Conservation (phyloP, 2,888 invertebrate species). For the Amphimallon solstitiale region DNA sequence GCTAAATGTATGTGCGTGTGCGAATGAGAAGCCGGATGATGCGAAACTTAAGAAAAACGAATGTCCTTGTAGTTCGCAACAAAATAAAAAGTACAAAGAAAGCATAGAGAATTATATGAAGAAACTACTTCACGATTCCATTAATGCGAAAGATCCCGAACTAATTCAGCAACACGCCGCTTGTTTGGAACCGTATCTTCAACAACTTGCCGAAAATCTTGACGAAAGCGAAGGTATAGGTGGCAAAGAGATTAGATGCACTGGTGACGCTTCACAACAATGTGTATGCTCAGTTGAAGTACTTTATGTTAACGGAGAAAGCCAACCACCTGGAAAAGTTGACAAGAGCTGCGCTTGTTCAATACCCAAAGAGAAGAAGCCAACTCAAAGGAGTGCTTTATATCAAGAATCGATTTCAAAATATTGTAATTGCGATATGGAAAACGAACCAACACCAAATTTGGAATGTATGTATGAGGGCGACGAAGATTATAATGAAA, state of each 20-base stretch:
- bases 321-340: neutral
- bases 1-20: no score
- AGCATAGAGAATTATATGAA: slow-evolving; percentile 29
- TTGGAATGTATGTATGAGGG: slow-evolving; percentile 38
- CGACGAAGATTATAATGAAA: slow-evolving; percentile 40
- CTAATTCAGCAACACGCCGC: slow-evolving; percentile 15
- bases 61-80: neutral
- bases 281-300: slow-evolving; percentile 19
- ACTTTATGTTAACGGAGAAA: neutral
- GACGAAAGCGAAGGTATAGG: neutral
- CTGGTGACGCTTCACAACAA: slow-evolving; percentile 14
- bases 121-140: slow-evolving; percentile 4
- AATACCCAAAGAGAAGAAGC: slow-evolving; percentile 12
- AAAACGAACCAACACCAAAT: slow-evolving; percentile 19
- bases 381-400: neutral
- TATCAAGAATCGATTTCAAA: neutral
- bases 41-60: neutral
- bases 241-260: neutral
- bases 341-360: slow-evolving; percentile 6
- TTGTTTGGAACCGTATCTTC: slow-evolving; percentile 9
- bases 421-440: slow-evolving; percentile 15
- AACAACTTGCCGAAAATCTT: slow-evolving; percentile 4
- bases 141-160: slow-evolving; percentile 9
- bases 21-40: no score
- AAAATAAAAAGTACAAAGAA: neutral